phyloP scores from a whole-genome alignment of 2,797 vertebrate species.

The Macropus fuliginosus region DNA sequence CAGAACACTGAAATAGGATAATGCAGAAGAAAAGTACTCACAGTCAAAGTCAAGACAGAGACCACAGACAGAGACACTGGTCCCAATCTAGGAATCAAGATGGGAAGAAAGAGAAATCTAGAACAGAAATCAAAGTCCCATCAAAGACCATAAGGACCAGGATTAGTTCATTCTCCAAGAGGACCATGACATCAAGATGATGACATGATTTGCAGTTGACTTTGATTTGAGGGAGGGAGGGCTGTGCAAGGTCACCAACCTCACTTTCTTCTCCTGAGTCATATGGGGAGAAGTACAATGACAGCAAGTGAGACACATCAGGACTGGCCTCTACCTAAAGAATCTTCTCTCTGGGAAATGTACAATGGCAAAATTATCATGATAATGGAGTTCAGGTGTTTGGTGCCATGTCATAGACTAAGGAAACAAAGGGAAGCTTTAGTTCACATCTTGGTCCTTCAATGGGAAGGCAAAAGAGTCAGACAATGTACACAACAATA shows the following conservation, averaged over 20 bases:
- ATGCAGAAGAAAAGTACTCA: slow-evolving; percentile 90
- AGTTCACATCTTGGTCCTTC: slow-evolving; percentile 91
- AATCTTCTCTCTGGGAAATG: slow-evolving; percentile 96
- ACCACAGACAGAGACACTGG: slow-evolving; percentile 85
- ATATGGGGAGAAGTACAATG: slow-evolving; percentile 77
- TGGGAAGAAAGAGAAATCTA: slow-evolving; percentile 87
- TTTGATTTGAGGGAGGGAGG: too few relatives aligned
- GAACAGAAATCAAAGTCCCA: slow-evolving; percentile 91
- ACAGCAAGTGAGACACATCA: slow-evolving; percentile 96
- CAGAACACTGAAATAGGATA: slow-evolving; percentile 86
- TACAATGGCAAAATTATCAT: slow-evolving; percentile 98
- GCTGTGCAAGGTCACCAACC: too few relatives aligned
- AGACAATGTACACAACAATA: too few relatives aligned
- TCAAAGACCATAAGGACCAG: slow-evolving; percentile 83
- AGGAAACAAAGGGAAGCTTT: slow-evolving; percentile 99
- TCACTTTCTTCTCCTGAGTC: too few relatives aligned
- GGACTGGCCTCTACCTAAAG: slow-evolving; percentile 95
- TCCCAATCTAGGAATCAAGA: slow-evolving; percentile 87
- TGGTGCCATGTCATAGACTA: slow-evolving; percentile 97
- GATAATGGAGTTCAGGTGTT: slow-evolving; percentile 99
- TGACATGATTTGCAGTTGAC: too few relatives aligned
- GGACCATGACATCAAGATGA: too few relatives aligned
- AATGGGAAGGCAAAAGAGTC: too few relatives aligned
- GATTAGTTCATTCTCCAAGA: slow-evolving; percentile 11
- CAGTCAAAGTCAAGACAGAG: slow-evolving; percentile 87